A percentile compares a stretch with the other conserved stretches of the same genome.
phyloP scores from a whole-genome alignment of 2,797 vertebrate species.

The Malurus splendens region DNA sequence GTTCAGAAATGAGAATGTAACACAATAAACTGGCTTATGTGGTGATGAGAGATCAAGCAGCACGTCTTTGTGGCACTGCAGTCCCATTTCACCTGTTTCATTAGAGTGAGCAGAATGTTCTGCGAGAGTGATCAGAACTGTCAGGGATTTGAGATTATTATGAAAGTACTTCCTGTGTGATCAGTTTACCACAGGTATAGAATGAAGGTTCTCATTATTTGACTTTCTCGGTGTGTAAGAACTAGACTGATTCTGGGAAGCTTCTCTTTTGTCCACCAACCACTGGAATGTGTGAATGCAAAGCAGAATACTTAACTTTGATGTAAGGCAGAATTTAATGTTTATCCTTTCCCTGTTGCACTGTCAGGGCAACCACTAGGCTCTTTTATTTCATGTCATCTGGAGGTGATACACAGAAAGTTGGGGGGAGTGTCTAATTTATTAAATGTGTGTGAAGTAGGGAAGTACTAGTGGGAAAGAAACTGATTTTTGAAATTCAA shows the following conservation, averaged over 20 bases:
- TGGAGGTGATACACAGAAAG: background rate
- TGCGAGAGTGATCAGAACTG: background rate
- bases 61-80: background rate
- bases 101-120: background rate
- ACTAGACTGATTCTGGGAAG: background rate
- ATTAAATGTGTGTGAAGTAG: fast-evolving
- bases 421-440: background rate
- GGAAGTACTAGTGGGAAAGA: background rate
- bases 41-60: background rate
- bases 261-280: background rate
- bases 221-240: background rate
- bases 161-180: background rate
- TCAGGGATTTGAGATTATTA: background rate
- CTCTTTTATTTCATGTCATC: background rate
- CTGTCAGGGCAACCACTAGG: background rate
- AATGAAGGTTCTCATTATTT: background rate
- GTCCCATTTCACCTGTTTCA: background rate
- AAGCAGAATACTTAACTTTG: background rate
- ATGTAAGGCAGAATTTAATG: background rate
- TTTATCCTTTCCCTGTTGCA: background rate
- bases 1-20: background rate
- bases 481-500: background rate
- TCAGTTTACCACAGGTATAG: background rate
- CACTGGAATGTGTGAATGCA: background rate
- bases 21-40: background rate